Percentiles rank a stretch among this genome's conserved stretches.
These are phyloP conservation scores for Bibio marci DNA, from an alignment of 2,888 invertebrate species.

Conservation along the genomic window DNA sequence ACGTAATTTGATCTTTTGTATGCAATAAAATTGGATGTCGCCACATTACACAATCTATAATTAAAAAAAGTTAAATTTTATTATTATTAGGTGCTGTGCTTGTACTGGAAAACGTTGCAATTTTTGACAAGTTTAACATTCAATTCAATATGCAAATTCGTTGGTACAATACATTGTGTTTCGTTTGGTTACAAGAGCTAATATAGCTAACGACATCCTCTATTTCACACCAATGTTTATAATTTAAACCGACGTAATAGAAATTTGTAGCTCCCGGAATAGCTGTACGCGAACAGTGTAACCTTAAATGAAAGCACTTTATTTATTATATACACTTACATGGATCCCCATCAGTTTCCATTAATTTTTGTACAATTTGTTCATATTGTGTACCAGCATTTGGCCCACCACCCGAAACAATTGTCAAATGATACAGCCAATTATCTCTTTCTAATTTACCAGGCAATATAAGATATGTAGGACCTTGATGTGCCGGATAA, in stretches of 20 bases:
- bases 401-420: constrained; percentile 83
- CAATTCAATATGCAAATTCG: no score
- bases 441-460: constrained; percentile 88
- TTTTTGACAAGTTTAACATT: no score
- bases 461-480: constrained; percentile 83
- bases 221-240: no score
- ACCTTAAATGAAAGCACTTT: no score
- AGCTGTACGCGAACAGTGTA: no score
- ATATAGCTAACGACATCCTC: no score
- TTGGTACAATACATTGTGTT: no score
- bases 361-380: constrained; percentile 84
- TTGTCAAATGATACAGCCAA: constrained; percentile 70
- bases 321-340: constrained; percentile 35
- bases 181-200: no score
- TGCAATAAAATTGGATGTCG: constrained; percentile 80
- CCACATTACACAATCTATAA: constrained; percentile 72
- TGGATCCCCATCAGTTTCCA: constrained; percentile 91
- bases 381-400: constrained; percentile 92
- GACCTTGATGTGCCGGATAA: constrained; percentile 85
- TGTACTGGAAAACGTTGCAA: no score
- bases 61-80: constrained; percentile 5
- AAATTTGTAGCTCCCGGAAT: no score
- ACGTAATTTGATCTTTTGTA: constrained; percentile 77
- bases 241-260: no score
- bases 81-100: background rate